phyloP scores from a whole-genome alignment of 2,888 invertebrate species.

The Drosophila pseudotakahashii region DNA sequence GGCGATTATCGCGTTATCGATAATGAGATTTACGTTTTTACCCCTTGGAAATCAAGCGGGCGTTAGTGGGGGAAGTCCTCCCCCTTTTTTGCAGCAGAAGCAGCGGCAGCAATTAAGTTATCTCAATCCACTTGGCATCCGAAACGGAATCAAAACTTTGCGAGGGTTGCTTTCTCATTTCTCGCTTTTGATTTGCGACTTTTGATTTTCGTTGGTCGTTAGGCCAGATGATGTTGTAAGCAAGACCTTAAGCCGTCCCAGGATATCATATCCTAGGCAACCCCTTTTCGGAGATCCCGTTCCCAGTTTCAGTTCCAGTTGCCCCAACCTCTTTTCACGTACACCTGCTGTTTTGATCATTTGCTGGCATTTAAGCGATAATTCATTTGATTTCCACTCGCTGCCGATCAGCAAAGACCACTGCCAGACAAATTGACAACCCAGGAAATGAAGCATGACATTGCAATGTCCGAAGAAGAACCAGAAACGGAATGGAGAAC shows the following conservation, averaged over 20 bases:
- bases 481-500: neutral
- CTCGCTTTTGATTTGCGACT: slow-evolving; percentile 1
- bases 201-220: slow-evolving; percentile 9
- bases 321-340: slow-evolving; percentile 1
- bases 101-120: slow-evolving; percentile 63
- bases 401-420: slow-evolving; percentile 32
- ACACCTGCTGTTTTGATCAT: slow-evolving; percentile 45
- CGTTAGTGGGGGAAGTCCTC: neutral
- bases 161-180: slow-evolving; percentile 8
- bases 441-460: slow-evolving; percentile 83
- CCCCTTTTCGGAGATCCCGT: neutral
- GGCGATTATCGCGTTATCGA: slow-evolving; percentile 74
- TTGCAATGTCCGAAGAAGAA: slow-evolving; percentile 73
- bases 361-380: slow-evolving; percentile 46
- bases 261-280: slow-evolving; percentile 26
- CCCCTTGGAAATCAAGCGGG: slow-evolving; percentile 23
- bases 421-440: slow-evolving; percentile 79
- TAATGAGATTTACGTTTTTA: slow-evolving; percentile 74
- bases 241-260: slow-evolving; percentile 16
- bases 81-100: slow-evolving; percentile 2
- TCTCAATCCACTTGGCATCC: slow-evolving; percentile 74
- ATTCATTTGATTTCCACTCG: slow-evolving; percentile 42
- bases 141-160: slow-evolving; percentile 21
- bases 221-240: slow-evolving; percentile 22
- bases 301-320: neutral